These are phyloP conservation scores for Elaeidobius kamerunicus DNA, from an alignment of 2,888 invertebrate genomes.

Conservation along the genomic window DNA sequence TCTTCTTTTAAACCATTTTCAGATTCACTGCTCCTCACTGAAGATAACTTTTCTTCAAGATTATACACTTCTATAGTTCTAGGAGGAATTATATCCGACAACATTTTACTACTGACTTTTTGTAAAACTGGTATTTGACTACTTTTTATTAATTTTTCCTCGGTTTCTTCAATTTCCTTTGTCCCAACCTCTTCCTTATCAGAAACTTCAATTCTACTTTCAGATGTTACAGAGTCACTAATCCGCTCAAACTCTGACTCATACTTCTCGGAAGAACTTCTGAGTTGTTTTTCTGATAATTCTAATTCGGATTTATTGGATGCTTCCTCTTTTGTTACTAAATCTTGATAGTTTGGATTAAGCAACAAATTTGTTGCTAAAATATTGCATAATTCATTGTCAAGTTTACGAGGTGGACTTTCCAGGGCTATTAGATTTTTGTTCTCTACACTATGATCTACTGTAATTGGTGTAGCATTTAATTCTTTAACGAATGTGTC, in stretches of 20 bases:
- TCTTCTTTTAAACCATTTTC: too few species aligned
- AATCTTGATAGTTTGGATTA: background rate
- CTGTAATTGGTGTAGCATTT: slow-evolving; percentile 1
- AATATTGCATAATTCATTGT: too few species aligned
- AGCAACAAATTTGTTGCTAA: too few species aligned
- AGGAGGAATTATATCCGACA: too few species aligned
- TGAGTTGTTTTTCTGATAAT: slow-evolving; percentile 5
- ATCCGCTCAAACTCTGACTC: slow-evolving; percentile 9
- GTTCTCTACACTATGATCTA: background rate
- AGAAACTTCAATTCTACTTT: background rate
- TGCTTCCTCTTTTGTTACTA: background rate
- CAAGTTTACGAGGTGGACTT: too few species aligned
- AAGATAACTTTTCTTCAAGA: too few species aligned
- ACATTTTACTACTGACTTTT: background rate
- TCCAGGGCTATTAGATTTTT: background rate
- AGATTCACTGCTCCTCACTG: too few species aligned
- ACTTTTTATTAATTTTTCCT: background rate
- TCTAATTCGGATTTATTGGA: slow-evolving; percentile 11
- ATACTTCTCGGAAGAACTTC: slow-evolving; percentile 1
- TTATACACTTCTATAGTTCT: too few species aligned
- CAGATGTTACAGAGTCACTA: too few species aligned
- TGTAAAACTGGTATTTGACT: background rate
- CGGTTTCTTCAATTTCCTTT: background rate
- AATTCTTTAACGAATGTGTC: slow-evolving; percentile 23
- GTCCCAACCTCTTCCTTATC: background rate